phyloP scores from a whole-genome alignment of 1,140 invertebrate genomes.

The Aethina tumida region DNA sequence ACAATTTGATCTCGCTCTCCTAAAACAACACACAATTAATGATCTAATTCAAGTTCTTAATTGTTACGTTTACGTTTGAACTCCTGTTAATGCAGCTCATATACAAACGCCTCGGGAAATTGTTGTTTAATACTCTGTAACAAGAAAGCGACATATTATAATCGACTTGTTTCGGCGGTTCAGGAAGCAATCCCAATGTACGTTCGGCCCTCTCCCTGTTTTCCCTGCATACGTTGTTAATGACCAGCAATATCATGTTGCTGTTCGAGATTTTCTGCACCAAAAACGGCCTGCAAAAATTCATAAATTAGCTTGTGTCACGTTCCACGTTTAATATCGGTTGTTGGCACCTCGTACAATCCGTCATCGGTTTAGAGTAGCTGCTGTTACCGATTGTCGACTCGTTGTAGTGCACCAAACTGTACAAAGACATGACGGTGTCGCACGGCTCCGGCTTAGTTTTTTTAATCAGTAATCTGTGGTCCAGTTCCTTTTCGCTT shows the following conservation, averaged over 20 bases:
- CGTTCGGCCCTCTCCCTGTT: conserved; percentile 12
- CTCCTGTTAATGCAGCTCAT: conserved; percentile 35
- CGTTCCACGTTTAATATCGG: too few relatives aligned
- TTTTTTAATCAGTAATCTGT: conserved; percentile 57
- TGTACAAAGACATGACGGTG: conserved; percentile 50
- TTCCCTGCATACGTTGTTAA: conserved; percentile 55
- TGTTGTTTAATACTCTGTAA: conserved; percentile 25
- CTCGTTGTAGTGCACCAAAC: conserved; percentile 28
- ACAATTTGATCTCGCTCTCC: conserved; percentile 32
- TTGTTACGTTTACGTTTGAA: conserved; percentile 26
- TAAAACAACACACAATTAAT: conserved; percentile 19
- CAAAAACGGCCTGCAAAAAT: conserved; percentile 58
- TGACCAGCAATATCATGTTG: conserved; percentile 75
- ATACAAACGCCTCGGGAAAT: conserved; percentile 29
- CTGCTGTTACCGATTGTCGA: conserved; percentile 25
- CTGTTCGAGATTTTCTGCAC: conserved; percentile 71
- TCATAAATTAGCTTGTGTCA: background rate
- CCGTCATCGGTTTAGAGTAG: conserved; percentile 30
- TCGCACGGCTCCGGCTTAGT: conserved; percentile 72
- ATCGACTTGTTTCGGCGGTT: conserved; percentile 26
- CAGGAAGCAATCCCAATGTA: too few relatives aligned
- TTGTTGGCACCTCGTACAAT: conserved; percentile 24
- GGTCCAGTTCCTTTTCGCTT: conserved; percentile 44
- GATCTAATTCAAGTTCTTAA: conserved; percentile 3
- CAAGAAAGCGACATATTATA: conserved; percentile 36